Evolutionary conservation across 2,888 invertebrate species (phyloP).

Genomic region (Drosophila koepferae): DNA sequence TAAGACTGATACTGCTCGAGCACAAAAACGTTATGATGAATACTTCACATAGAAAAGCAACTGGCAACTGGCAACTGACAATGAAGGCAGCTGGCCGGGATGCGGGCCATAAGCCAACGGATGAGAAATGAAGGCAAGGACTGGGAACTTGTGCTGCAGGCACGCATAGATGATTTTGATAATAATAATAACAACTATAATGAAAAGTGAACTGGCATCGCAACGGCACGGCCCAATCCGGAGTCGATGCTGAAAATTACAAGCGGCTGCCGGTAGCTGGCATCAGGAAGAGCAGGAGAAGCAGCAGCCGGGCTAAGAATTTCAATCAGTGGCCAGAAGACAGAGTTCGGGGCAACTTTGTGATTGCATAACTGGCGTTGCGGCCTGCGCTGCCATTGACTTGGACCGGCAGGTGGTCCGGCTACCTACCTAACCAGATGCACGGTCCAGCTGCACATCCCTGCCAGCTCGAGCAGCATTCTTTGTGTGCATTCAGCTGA

Average conservation of each 20-base stretch:
- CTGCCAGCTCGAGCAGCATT: constrained; percentile 38
- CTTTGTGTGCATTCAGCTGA: constrained; percentile 51
- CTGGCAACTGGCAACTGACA: constrained; percentile 54
- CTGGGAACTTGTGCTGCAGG: constrained; percentile 24
- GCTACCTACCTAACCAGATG: constrained; percentile 12
- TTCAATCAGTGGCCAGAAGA: constrained; percentile 68
- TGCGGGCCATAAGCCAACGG: constrained; percentile 1
- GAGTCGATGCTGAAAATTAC: constrained; percentile 65
- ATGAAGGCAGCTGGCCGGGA: constrained; percentile 29
- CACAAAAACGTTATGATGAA: constrained; percentile 37
- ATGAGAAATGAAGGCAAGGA: constrained; percentile 1
- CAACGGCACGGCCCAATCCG: constrained; percentile 8
- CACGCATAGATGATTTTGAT: constrained; percentile 64
- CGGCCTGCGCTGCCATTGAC: constrained; percentile 36
- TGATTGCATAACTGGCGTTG: constrained; percentile 70
- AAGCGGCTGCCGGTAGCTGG: constrained; percentile 28
- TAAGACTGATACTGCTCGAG: constrained; percentile 35
- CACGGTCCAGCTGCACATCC: constrained; percentile 5
- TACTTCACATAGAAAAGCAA: constrained; percentile 34
- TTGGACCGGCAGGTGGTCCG: constrained; percentile 51
- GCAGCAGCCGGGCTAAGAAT: constrained; percentile 54
- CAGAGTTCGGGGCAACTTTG: constrained; percentile 60
- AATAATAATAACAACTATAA: constrained; percentile 54
- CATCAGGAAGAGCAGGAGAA: not conserved
- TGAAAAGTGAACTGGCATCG: constrained; percentile 47